phyloP scores from a whole-genome alignment of 2,113 vertebrate species.

The Ranitomeya imitator region DNA sequence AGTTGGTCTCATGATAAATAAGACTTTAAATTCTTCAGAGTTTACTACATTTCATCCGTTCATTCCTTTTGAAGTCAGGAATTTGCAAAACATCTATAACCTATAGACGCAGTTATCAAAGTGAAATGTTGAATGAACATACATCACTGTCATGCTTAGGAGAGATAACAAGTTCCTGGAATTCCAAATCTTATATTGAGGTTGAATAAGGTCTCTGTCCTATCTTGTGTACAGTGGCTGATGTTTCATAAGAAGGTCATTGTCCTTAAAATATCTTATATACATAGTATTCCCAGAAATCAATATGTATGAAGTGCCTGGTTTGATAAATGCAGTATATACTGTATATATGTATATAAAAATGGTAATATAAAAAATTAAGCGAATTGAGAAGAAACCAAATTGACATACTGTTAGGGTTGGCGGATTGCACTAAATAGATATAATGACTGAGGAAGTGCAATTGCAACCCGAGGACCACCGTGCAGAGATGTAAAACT shows the following conservation, averaged over 20 bases:
- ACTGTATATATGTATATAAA: neutral
- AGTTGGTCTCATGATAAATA: neutral
- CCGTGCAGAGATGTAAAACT: no score
- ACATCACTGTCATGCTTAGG: constrained; percentile 3
- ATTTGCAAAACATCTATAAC: neutral
- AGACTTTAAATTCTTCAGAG: neutral
- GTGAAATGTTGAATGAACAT: constrained; percentile 8
- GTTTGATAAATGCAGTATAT: neutral
- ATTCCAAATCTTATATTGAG: neutral
- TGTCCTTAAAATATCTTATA: neutral
- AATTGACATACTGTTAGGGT: no score
- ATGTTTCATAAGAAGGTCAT: neutral
- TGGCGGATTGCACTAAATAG: no score
- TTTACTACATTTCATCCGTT: neutral
- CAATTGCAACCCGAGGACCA: no score
- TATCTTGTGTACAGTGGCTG: neutral
- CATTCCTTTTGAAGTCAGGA: neutral
- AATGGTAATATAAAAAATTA: no score
- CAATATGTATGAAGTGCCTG: neutral
- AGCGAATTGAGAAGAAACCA: no score
- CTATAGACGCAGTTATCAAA: neutral
- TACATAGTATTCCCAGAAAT: neutral
- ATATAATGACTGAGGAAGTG: no score
- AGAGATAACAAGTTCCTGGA: neutral
- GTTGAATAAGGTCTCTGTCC: constrained; percentile 1